These are phyloP conservation scores for Cercopithecus mitis DNA, from an alignment of 2,797 vertebrate species.

Conservation along the genomic window DNA sequence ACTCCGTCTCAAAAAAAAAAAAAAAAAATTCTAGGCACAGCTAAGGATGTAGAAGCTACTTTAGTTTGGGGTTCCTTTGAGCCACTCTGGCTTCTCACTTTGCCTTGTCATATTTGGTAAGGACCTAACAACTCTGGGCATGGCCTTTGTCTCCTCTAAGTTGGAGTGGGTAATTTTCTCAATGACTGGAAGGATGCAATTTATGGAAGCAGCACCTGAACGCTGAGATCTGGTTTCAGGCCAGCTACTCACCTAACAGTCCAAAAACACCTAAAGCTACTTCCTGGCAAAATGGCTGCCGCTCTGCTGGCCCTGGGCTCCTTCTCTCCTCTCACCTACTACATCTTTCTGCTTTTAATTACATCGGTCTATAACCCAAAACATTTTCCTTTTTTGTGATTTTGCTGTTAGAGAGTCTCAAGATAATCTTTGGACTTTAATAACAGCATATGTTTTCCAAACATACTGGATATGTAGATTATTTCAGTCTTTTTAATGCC, in stretches of 20 bases:
- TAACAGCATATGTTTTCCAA: not conserved
- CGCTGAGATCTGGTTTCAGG: not conserved
- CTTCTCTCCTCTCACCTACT: slow-evolving; percentile 3
- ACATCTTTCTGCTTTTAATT: not conserved
- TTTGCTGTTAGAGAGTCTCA: not conserved
- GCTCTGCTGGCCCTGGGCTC: not conserved
- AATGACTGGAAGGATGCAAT: not conserved
- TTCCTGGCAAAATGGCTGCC: slow-evolving; percentile 4
- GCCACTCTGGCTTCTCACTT: not conserved
- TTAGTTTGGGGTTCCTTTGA: not conserved
- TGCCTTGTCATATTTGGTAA: not conserved
- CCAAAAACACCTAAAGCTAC: not conserved
- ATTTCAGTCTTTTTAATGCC: not conserved
- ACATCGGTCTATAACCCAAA: slow-evolving; percentile 1
- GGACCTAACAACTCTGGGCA: not conserved
- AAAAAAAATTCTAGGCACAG: not conserved
- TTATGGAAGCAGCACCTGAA: not conserved
- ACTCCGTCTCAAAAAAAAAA: not conserved
- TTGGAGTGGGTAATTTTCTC: not conserved
- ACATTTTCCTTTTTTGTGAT: not conserved
- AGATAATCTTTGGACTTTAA: not conserved
- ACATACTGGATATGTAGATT: not conserved
- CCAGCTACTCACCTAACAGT: not conserved
- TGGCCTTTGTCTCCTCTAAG: not conserved
- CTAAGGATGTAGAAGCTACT: not conserved